Percentiles rank a stretch among this genome's conserved stretches.
These are phyloP conservation scores for Bombus turneri DNA, from an alignment of 1,140 invertebrate genomes.

Conservation along the genomic window DNA sequence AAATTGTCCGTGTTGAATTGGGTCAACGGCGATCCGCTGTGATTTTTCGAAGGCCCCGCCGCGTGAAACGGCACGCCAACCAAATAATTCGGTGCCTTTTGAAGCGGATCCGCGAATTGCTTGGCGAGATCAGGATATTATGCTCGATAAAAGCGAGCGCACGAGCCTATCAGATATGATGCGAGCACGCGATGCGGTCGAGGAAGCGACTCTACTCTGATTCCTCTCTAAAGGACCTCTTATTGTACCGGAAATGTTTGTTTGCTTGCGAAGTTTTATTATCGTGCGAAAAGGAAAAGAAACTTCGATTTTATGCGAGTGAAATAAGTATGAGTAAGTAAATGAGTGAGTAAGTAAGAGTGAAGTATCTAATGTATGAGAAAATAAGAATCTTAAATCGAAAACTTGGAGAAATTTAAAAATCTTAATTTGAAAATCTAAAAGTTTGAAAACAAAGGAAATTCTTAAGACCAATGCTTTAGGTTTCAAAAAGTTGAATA, in stretches of 20 bases:
- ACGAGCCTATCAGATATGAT: background rate
- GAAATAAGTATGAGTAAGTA: too few species aligned
- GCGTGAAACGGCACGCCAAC: background rate
- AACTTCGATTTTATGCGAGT: background rate
- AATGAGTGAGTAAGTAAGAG: too few species aligned
- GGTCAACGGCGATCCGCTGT: conserved; percentile 15
- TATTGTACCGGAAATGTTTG: background rate
- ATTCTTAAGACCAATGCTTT: background rate
- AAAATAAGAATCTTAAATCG: background rate
- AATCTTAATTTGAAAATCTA: background rate
- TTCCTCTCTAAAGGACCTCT: background rate
- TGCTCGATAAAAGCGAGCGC: background rate
- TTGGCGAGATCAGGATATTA: conserved; percentile 5
- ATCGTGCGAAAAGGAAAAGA: background rate
- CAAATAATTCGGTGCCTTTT: conserved; percentile 21
- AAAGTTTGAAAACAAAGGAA: too few species aligned
- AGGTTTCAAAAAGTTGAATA: background rate
- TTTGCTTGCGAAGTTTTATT: background rate
- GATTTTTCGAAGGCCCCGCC: conserved; percentile 10
- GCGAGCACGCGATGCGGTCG: conserved; percentile 3
- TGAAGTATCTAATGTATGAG: background rate
- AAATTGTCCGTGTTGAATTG: conserved; percentile 31
- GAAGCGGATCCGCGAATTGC: conserved; percentile 10
- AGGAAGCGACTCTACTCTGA: background rate
- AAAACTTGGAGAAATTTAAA: background rate